Conservation (phyloP, 2,888 invertebrate genomes). For the Capitulum mitella region DNA sequence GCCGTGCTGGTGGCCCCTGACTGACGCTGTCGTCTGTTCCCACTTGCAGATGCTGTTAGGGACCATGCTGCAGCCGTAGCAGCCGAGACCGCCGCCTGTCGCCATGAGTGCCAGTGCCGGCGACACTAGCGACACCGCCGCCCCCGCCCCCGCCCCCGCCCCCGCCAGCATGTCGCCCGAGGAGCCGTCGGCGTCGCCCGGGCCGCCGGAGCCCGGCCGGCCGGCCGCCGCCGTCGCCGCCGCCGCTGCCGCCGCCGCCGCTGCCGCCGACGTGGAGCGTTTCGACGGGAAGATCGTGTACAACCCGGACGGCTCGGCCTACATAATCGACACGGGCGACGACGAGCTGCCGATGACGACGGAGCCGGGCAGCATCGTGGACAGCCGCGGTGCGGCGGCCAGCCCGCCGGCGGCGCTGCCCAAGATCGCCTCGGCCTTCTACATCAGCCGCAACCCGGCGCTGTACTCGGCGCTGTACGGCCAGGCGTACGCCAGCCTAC, state of each 20-base stretch:
- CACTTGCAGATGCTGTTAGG: not conserved
- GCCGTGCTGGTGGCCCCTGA: no score
- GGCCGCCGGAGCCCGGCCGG: constrained; percentile 30
- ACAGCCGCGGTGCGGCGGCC: constrained; percentile 52
- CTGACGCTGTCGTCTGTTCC: no score
- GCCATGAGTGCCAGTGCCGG: constrained; percentile 9
- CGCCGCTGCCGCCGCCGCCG: not conserved
- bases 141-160: constrained; percentile 17
- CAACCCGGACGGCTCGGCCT: not conserved
- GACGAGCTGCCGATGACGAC: constrained; percentile 56
- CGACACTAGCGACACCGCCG: constrained; percentile 16
- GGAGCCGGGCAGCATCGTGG: constrained; percentile 68
- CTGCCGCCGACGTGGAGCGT: not conserved
- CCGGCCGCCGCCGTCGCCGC: not conserved
- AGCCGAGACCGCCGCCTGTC: not conserved
- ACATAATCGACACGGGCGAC: not conserved
- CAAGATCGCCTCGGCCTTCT: not conserved
- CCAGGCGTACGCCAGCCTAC: constrained; percentile 43
- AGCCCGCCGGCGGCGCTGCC: constrained; percentile 28
- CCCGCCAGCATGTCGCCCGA: constrained; percentile 31
- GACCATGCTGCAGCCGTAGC: not conserved
- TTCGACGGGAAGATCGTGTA: not conserved
- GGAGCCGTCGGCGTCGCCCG: constrained; percentile 34
- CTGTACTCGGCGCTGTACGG: constrained; percentile 43
- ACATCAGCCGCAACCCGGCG: not conserved